Evolutionary conservation across 2,113 vertebrate genomes (phyloP).

Genomic region (Saimiri boliviensis): DNA sequence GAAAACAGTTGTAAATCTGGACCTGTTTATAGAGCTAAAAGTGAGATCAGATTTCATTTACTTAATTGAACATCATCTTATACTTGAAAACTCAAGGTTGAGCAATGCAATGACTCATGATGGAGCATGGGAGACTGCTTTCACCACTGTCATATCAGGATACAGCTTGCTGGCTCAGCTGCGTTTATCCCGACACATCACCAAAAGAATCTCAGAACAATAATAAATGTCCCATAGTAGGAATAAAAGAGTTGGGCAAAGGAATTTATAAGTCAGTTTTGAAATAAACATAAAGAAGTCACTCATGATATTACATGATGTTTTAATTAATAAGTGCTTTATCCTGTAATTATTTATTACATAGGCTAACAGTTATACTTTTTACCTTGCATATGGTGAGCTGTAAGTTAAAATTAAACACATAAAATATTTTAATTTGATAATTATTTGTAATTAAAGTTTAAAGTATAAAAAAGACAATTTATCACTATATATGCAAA

Average conservation of each 20-base stretch:
- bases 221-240: background rate
- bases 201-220: background rate
- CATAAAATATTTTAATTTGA: background rate
- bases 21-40: background rate
- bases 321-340: background rate
- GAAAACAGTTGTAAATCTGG: background rate
- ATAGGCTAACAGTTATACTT: background rate
- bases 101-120: background rate
- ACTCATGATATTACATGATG: background rate
- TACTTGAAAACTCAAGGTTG: background rate
- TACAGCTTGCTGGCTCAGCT: background rate
- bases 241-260: background rate
- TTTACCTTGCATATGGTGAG: background rate
- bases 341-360: background rate
- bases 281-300: background rate
- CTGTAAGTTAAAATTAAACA: background rate
- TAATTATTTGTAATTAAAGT: background rate
- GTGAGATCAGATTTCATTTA: background rate
- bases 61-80: background rate
- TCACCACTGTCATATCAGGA: fast-evolving
- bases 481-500: background rate
- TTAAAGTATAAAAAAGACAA: background rate
- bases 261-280: background rate
- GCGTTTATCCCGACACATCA: background rate
- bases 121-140: background rate